Evolutionary conservation across 2,797 vertebrate genomes (phyloP), one percentile per base, ranked within the genome.

Genomic region (Rallus crepitans): DNA sequence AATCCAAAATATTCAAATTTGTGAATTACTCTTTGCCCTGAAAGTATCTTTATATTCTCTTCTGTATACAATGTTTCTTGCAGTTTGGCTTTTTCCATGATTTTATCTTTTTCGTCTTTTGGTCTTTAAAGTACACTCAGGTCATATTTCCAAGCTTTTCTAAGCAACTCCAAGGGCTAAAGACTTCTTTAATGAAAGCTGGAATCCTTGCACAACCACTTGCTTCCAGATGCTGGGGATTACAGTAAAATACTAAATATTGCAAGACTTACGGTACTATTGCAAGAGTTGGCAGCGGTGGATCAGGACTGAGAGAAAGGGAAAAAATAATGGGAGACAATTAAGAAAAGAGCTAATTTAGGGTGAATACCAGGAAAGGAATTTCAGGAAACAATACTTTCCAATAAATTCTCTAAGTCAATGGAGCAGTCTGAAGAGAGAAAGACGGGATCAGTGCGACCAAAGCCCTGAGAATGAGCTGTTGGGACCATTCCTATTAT

Each of bases 201-300:
- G 91, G 89, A 91, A 83, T 71, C 77, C 82, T 93, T 93, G 81
- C 91, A 89, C 77, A 89, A 91, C 94, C 87, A 50, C 89, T 93
- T 45, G 77, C 63, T 93, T 95, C 91, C 91, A 91, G 85, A 91
- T 91, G 94, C 91, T 70, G 78, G 10, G 89, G 85, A 95, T 95
- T 93, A 82, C 91, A 91, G 94, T 82, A 80, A 93, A 91, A 86
- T 68, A 57, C 81, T 42, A 75, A 82, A 66, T 86, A 79, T 82
- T 91, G 85, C 93, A 87, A 72, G 87, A 80, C 75, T 93, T 93
- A 77, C 15, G 31, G 87, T 90, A 83, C 73, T 79, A 57, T 94
- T 93, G 93, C 91, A 45, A 79, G 91, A 82, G 37, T 23, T 95
- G 91, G 91, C 89, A 91, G 59, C 33, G 7, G n/a, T 35, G 69